Percentiles rank a stretch among this genome's conserved stretches.
Conservation (phyloP, 2,888 invertebrate genomes). For the Miltochrista miniata region DNA sequence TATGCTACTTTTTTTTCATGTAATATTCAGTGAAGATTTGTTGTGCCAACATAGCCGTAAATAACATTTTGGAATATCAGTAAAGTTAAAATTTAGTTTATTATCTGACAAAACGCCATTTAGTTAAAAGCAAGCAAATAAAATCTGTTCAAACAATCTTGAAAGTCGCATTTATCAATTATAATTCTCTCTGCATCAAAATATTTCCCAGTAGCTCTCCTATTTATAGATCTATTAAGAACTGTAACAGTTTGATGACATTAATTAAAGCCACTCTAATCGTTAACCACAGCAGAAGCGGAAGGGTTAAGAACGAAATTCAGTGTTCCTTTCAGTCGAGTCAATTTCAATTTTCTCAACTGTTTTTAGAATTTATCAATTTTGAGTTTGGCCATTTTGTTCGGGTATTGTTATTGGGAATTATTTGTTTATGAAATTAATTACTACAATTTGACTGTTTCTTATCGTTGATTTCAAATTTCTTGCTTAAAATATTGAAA, state of each 20-base stretch:
- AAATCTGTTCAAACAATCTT: too few relatives aligned
- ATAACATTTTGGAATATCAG: too few relatives aligned
- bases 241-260: constrained; percentile 49
- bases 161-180: background rate
- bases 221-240: constrained; percentile 55
- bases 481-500: too few relatives aligned
- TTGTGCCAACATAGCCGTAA: too few relatives aligned
- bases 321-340: constrained; percentile 34
- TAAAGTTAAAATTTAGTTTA: too few relatives aligned
- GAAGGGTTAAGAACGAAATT: constrained; percentile 39
- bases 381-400: constrained; percentile 10
- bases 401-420: constrained; percentile 2
- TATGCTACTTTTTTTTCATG: too few relatives aligned
- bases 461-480: background rate
- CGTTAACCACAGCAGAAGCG: constrained; percentile 54
- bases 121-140: background rate
- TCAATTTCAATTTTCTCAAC: constrained; percentile 24
- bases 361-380: constrained; percentile 19
- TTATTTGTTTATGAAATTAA: constrained; percentile 7
- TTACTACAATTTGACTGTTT: constrained; percentile 4
- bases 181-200: constrained; percentile 29
- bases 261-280: constrained; percentile 66
- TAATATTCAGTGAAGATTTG: too few relatives aligned
- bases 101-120: background rate
- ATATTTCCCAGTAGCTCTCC: constrained; percentile 49